Base-by-base conservation (phyloP, 2,888 invertebrate species). In the Lasioglossum lativentre region DNA sequence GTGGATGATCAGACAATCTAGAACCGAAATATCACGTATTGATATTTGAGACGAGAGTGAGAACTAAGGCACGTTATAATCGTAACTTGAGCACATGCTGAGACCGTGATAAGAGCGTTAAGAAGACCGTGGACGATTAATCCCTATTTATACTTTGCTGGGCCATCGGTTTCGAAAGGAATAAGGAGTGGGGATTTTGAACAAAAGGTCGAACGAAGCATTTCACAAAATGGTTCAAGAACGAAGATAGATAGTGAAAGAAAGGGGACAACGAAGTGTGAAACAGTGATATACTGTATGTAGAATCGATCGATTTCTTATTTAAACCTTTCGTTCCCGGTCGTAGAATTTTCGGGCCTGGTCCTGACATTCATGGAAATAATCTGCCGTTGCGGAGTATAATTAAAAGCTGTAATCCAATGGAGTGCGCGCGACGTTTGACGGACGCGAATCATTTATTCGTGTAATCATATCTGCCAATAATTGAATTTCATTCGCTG, bases 381-480 rank as follows among this genome's bases (percentile, higher is more conserved):
- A 75, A 34, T 71, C 59, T 23, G 27, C 14, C 27, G 34, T 52
- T 74, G 52, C 34, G 40, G 30, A 2, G 71, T 81, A 82, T 75
- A 82, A 83, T 82, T 75, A 75, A 75, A 83, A 38, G 45, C 27
- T 38, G 40, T 82, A 82, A 83, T 27, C 42, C 71, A 42, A 66
- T 75, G 40, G 34, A 82, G 40, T 34, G 71, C 4, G 63, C 23
- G 42, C 63, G 72, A 66, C 83, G 75, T 75, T 82, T 75, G 82
- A 82, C 40, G 30, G 71, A 83, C 82, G 52, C 19, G 71, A 52
- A 75, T 82, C 83, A 72, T 82, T 72, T 82, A 72, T 75, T 82
- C 82, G 75, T 56, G 75, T 45, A 82, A 83, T 82, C 75, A 63
- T 82, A 14, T 52, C 82, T 66, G 75, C 4, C 52, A 30, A 72